Evolutionary conservation across 2,113 vertebrate genomes (phyloP), one percentile per base, ranked within the genome.

Genomic region (Cephalopholis sonnerati): DNA sequence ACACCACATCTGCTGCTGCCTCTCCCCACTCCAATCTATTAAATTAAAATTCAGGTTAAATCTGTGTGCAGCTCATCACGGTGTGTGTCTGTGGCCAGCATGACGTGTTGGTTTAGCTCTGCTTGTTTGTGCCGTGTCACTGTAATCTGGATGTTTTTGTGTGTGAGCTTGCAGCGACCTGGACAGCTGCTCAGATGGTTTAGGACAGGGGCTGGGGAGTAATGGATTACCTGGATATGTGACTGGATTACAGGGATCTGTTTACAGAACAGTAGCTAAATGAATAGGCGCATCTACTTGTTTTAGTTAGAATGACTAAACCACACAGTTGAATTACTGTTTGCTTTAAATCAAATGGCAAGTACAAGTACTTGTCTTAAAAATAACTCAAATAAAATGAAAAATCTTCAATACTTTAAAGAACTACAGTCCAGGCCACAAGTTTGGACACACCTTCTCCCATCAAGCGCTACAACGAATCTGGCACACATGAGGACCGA

Each of bases 11-110:
- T 93, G 93, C 80, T 92, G 86, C 73, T 81, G 77, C 71, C 77
- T 85, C 77, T 74, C 44, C 39, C 54, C 48, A 57, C 53, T 81
- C 84, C 79, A 81, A 81, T 92, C 87, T 84, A 59, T 74, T 72
- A 77, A 93, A 94, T 93, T 75, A 87, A 84, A 91, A 87, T 82
- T 44, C 64, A 66, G 87, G 63, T 80, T 75, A 85, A 89, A 91
- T 86, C 84, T 83, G 80, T 68, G 32, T 36, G 76, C 48, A 63
- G 79, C 75, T 85, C 69, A 89, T 71, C 76, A 77, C 62, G 41
- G 74, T 82, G 87, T 70, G 74, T 71, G 36, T 76, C 51, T 29
- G 78, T 77, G 70, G 70, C 32, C 70, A 75, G 84, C 87, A 73
- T 78, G 78, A 62, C 51, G 66, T 82, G 67, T 53, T 20, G 61